A percentile compares a stretch with the other conserved stretches of the same genome.
Conservation (phyloP, 2,797 vertebrate species). For the Betta splendens region DNA sequence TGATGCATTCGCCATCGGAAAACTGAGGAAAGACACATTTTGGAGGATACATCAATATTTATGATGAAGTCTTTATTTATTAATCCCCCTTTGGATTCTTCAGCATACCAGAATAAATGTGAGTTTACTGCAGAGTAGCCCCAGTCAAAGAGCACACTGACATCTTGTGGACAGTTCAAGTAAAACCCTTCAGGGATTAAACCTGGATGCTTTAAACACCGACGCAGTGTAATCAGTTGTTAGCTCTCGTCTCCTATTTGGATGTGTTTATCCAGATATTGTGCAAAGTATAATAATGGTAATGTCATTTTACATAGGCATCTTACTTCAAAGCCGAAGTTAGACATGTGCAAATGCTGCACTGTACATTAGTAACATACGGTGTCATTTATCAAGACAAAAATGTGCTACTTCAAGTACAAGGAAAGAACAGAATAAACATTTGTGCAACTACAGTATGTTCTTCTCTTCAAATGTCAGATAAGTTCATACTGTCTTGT, state of each 20-base stretch:
- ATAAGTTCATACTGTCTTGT: neutral
- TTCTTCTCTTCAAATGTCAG: neutral
- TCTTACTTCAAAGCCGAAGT: constrained; percentile 2
- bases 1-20: neutral
- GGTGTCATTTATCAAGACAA: constrained; percentile 7
- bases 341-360: constrained; percentile 1
- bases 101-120: constrained; percentile 3
- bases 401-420: constrained; percentile 1
- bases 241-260: neutral
- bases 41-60: constrained; percentile 11
- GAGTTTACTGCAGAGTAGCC: constrained; percentile 26
- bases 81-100: constrained; percentile 4
- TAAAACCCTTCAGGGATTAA: constrained; percentile 3
- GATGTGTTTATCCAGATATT: constrained; percentile 8
- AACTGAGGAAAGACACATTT: constrained; percentile 7
- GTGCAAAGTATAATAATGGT: neutral
- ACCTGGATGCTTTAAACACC: neutral
- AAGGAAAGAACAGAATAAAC: neutral
- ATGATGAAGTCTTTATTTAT: constrained; percentile 54
- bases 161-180: constrained; percentile 72
- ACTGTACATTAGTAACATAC: constrained; percentile 6
- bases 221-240: neutral
- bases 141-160: constrained; percentile 51
- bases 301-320: neutral
- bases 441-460: neutral